Conservation (phyloP, 2,113 vertebrate species). For the Laterallus jamaicensis region DNA sequence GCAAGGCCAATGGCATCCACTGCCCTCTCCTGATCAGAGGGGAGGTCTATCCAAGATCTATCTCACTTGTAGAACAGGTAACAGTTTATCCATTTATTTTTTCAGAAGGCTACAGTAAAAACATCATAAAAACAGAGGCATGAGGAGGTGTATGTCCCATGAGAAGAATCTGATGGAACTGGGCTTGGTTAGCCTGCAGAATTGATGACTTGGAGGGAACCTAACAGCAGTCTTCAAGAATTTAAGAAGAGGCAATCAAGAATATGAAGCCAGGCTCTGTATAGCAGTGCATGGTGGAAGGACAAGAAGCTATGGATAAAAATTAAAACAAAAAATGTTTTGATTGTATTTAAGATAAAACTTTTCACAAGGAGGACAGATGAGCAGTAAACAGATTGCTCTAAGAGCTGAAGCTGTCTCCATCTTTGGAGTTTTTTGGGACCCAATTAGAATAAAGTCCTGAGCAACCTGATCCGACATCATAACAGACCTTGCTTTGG, state of each 20-base stretch:
- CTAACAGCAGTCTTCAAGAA: neutral
- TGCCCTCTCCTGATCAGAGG: neutral
- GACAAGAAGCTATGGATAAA: neutral
- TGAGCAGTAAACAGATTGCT: neutral
- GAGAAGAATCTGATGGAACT: neutral
- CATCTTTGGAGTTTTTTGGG: neutral
- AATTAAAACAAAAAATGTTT: neutral
- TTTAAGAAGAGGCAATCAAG: neutral
- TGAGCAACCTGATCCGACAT: neutral
- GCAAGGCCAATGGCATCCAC: neutral
- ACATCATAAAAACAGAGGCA: neutral
- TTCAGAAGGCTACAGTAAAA: neutral
- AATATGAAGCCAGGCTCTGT: neutral
- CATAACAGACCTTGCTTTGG: neutral
- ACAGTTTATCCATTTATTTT: neutral
- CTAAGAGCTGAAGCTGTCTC: neutral
- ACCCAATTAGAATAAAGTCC: neutral
- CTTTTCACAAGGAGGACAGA: neutral
- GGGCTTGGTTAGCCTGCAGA: neutral
- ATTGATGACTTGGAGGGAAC: neutral
- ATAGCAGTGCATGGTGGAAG: neutral
- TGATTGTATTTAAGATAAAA: neutral
- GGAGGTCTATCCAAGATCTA: neutral
- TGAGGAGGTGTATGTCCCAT: neutral
- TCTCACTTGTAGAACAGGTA: neutral